These are phyloP conservation scores for Theristicus caerulescens DNA, from an alignment of 2,113 vertebrate species.

Conservation along the genomic window DNA sequence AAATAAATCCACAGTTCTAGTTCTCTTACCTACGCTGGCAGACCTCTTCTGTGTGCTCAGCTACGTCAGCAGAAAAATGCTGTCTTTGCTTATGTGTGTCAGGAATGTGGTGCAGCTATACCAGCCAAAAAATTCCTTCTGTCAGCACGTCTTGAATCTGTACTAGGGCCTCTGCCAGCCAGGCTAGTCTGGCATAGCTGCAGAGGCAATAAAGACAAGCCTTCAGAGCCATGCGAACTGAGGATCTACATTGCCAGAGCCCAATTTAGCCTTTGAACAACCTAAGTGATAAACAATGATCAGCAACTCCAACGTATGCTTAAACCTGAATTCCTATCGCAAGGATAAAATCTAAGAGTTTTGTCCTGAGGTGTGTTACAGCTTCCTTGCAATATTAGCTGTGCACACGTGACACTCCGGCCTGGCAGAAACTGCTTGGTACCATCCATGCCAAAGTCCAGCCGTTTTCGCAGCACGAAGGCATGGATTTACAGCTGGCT, in stretches of 20 bases:
- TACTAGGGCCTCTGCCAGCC: neutral
- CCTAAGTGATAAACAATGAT: accelerated
- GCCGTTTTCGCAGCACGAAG: accelerated
- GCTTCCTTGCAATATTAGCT: neutral
- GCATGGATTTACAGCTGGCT: neutral
- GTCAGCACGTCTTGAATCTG: neutral
- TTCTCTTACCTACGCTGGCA: neutral
- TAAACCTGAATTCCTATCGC: neutral
- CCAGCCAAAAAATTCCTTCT: neutral
- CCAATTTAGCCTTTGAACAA: neutral
- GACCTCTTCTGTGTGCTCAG: neutral
- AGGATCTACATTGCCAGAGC: neutral
- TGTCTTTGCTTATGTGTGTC: neutral
- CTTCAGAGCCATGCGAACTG: neutral
- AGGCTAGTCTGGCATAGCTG: neutral
- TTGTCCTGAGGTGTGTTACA: neutral
- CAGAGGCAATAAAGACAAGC: neutral
- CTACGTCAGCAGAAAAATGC: neutral
- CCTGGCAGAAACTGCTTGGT: neutral
- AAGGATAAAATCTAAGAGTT: neutral
- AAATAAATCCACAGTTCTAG: neutral
- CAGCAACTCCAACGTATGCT: neutral
- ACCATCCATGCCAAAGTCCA: neutral
- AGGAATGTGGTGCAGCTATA: neutral
- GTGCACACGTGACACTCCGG: accelerated